These are phyloP conservation scores for Dolichallabes microphthalmus DNA, from an alignment of 2,113 vertebrate species.

Conservation along the genomic window DNA sequence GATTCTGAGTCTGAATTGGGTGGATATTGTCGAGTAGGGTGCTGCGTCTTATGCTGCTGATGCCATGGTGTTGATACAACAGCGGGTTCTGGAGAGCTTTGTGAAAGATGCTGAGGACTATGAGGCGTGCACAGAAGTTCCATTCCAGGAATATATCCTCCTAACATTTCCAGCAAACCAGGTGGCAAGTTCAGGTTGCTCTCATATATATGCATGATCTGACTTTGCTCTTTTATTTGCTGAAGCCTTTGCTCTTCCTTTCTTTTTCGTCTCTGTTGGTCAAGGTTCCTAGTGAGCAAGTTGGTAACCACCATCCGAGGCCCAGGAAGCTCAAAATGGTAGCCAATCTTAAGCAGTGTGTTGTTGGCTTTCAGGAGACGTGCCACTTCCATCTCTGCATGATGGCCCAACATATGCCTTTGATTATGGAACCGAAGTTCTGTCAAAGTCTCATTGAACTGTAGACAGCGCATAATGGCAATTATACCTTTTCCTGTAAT, in stretches of 20 bases:
- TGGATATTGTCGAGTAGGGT: conserved; percentile 41
- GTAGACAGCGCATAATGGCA: conserved; percentile 92
- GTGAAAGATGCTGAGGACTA: conserved; percentile 55
- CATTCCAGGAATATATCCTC: conserved; percentile 68
- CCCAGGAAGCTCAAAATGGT: conserved; percentile 92
- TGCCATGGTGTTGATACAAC: conserved; percentile 46
- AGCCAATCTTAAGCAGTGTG: conserved; percentile 94
- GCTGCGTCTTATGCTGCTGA: conserved; percentile 5
- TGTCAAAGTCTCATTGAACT: conserved; percentile 91
- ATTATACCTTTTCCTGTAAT: conserved; percentile 91
- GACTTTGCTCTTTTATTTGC: conserved; percentile 81
- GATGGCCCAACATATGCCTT: conserved; percentile 94
- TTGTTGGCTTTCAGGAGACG: conserved; percentile 90
- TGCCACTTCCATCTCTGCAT: conserved; percentile 93
- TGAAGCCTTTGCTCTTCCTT: conserved; percentile 86
- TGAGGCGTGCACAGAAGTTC: conserved; percentile 54
- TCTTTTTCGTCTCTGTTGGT: conserved; percentile 87
- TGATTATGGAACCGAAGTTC: conserved; percentile 99
- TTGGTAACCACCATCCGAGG: conserved; percentile 98
- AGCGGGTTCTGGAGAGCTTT: conserved; percentile 59
- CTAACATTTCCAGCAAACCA: conserved; percentile 84
- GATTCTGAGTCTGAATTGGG: conserved; percentile 50
- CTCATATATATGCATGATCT: conserved; percentile 82
- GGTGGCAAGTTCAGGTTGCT: conserved; percentile 84
- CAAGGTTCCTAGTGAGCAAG: conserved; percentile 90